These are phyloP conservation scores for Fregata magnificens DNA, from an alignment of 2,113 vertebrate species.

Conservation along the genomic window DNA sequence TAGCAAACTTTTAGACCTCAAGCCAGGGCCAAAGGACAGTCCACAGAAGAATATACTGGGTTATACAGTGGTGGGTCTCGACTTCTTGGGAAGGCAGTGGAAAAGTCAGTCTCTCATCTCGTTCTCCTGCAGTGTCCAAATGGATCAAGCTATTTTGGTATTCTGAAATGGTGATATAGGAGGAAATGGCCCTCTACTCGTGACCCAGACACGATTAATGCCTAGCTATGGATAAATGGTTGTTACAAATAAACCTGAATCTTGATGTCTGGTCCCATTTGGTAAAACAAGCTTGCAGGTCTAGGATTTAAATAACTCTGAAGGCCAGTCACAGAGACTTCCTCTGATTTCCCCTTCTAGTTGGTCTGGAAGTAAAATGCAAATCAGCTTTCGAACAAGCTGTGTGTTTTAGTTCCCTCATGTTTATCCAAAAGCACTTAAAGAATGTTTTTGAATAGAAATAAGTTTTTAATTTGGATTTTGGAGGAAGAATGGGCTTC, in stretches of 20 bases:
- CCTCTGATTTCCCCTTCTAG: background rate
- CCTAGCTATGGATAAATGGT: background rate
- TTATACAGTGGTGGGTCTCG: background rate
- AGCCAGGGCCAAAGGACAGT: background rate
- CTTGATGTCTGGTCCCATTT: background rate
- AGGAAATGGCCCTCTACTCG: background rate
- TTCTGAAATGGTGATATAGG: background rate
- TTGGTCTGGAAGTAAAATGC: background rate
- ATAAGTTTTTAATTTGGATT: background rate
- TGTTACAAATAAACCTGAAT: background rate
- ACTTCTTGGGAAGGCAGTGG: background rate
- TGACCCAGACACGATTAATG: background rate
- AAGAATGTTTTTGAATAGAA: background rate
- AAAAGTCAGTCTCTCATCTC: background rate
- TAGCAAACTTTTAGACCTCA: background rate
- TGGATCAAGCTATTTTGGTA: background rate
- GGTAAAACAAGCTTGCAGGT: background rate
- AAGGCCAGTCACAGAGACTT: background rate
- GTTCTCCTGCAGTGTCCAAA: background rate
- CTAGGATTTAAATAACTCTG: background rate
- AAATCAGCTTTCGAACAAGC: background rate
- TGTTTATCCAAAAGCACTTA: background rate
- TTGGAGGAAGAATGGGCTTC: background rate
- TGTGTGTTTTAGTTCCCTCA: background rate
- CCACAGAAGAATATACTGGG: background rate